These are phyloP conservation scores for Polyommatus iphigenia DNA, from an alignment of 2,888 invertebrate species.

Conservation along the genomic window DNA sequence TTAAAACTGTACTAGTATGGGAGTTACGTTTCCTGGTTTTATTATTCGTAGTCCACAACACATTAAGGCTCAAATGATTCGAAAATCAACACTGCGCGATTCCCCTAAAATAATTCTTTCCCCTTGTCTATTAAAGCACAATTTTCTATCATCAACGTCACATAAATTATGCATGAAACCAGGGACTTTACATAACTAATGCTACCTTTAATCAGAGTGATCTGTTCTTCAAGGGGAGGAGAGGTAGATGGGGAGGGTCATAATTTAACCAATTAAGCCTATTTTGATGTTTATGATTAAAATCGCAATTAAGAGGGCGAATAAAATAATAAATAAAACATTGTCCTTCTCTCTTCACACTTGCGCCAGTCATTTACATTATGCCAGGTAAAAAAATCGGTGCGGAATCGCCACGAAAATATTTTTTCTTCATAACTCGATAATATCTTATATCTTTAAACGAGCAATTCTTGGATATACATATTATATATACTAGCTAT, in stretches of 20 bases:
- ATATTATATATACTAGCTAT: too few relatives aligned
- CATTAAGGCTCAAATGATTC: neutral
- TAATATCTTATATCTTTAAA: too few relatives aligned
- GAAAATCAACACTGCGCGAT: neutral
- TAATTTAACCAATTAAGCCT: neutral
- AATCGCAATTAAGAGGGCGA: neutral
- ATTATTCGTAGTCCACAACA: too few relatives aligned
- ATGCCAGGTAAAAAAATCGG: too few relatives aligned
- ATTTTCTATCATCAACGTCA: conserved; percentile 12
- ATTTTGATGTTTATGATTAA: neutral
- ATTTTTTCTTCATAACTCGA: too few relatives aligned
- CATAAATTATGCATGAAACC: neutral
- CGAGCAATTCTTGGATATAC: too few relatives aligned
- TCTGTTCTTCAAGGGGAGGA: neutral
- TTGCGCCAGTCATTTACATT: too few relatives aligned
- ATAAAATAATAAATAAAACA: too few relatives aligned
- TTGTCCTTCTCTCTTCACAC: too few relatives aligned
- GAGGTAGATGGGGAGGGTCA: neutral
- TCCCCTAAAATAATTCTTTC: neutral
- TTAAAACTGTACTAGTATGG: too few relatives aligned
- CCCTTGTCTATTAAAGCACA: neutral
- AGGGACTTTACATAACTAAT: neutral
- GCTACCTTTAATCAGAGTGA: neutral
- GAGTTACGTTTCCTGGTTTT: too few relatives aligned
- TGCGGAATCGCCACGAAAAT: too few relatives aligned